Evolutionary conservation across 1,140 invertebrate genomes (phyloP).

Genomic region (Copidosoma floridanum): DNA sequence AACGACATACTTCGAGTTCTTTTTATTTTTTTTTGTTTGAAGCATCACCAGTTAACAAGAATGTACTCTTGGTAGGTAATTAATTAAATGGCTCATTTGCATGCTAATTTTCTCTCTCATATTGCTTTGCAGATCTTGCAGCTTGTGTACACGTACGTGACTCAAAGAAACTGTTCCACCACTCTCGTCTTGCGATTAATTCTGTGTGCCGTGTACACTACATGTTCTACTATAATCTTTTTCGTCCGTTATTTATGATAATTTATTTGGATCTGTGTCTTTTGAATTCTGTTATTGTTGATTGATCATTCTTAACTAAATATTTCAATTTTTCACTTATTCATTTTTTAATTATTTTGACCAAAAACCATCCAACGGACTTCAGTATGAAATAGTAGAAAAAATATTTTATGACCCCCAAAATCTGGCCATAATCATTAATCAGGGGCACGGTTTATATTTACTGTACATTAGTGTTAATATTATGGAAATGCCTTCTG

Average conservation of each 20-base stretch:
- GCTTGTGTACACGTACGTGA: neutral
- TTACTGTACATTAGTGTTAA: conserved; percentile 3
- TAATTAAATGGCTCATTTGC: conserved; percentile 3
- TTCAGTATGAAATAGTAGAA: too few relatives aligned
- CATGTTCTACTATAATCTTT: neutral
- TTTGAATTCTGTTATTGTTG: too few relatives aligned
- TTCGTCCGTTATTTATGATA: conserved; percentile 2
- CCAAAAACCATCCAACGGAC: too few relatives aligned
- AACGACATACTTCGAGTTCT: too few relatives aligned
- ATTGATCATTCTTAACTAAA: too few relatives aligned
- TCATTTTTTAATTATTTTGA: too few relatives aligned
- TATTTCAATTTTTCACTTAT: too few relatives aligned
- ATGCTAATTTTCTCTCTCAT: neutral
- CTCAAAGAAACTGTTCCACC: neutral
- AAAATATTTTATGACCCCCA: too few relatives aligned
- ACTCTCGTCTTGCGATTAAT: neutral
- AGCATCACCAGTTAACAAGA: neutral
- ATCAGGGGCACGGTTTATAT: too few relatives aligned
- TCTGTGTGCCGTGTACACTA: neutral
- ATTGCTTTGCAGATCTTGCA: too few relatives aligned
- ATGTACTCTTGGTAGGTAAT: too few relatives aligned
- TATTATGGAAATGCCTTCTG: neutral
- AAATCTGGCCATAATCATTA: too few relatives aligned
- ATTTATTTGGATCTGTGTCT: neutral
- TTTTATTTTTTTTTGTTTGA: neutral